These are phyloP conservation scores for Trisateles emortualis DNA, from an alignment of 2,888 invertebrate genomes.

Conservation along the genomic window DNA sequence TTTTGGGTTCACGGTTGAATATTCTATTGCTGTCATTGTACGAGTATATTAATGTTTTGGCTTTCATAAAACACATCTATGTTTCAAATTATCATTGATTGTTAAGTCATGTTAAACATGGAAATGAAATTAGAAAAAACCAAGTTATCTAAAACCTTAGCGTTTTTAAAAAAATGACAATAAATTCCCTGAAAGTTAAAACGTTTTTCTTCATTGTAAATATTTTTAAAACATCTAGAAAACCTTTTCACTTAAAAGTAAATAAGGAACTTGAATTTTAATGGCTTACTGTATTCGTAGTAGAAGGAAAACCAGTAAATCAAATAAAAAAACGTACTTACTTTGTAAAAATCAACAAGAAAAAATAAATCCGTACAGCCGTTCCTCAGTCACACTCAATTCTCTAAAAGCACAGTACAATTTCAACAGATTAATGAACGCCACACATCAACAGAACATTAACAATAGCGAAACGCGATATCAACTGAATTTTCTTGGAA, in stretches of 20 bases:
- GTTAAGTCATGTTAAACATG: background rate
- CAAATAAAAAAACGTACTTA: constrained; percentile 38
- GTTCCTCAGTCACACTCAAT: constrained; percentile 56
- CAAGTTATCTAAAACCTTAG: no score
- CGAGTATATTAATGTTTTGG: constrained; percentile 26
- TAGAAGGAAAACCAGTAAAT: background rate
- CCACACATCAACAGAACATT: constrained; percentile 63
- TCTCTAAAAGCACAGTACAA: constrained; percentile 55
- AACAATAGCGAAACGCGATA: constrained; percentile 49
- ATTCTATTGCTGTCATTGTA: constrained; percentile 51
- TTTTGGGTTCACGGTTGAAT: constrained; percentile 61
- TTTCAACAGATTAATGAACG: constrained; percentile 61
- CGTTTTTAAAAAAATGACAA: no score
- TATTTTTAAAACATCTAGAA: no score
- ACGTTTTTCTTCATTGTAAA: no score
- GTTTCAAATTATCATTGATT: constrained; percentile 7
- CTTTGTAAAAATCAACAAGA: constrained; percentile 44
- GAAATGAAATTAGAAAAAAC: no score
- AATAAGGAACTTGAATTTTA: background rate
- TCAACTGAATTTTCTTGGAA: constrained; percentile 39
- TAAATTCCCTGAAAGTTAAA: no score
- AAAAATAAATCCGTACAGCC: constrained; percentile 52
- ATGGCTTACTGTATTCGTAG: background rate
- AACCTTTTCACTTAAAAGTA: no score
- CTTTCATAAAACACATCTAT: constrained; percentile 21